Percentiles rank a stretch among this genome's conserved stretches.
These are phyloP conservation scores for Leucoma salicis DNA, from an alignment of 2,888 invertebrate species.

Conservation along the genomic window DNA sequence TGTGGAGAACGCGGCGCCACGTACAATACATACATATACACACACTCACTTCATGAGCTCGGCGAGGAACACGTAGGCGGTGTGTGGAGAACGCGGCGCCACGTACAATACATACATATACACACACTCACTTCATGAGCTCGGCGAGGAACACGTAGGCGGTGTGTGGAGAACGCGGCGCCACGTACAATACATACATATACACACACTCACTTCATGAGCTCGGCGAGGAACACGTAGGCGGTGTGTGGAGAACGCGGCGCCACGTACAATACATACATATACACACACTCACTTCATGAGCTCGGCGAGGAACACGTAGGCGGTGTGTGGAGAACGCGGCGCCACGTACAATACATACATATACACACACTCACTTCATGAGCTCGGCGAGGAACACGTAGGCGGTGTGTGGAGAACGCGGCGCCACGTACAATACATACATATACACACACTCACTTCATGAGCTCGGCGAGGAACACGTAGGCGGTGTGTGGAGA, in stretches of 20 bases:
- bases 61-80: conserved; percentile 88
- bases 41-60: conserved; percentile 87
- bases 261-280: conserved; percentile 94
- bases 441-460: conserved; percentile 81
- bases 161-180: conserved; percentile 88
- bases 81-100: conserved; percentile 89
- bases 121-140: conserved; percentile 86
- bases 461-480: conserved; percentile 87
- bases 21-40: too few species aligned
- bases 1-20: conserved; percentile 90
- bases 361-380: too few species aligned
- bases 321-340: conserved; percentile 86
- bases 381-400: conserved; percentile 88
- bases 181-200: too few species aligned
- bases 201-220: conserved; percentile 87
- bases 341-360: conserved; percentile 96
- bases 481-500: conserved; percentile 88
- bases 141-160: conserved; percentile 88
- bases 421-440: conserved; percentile 94
- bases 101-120: too few species aligned
- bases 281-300: conserved; percentile 86
- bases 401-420: conserved; percentile 86
- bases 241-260: conserved; percentile 88
- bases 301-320: conserved; percentile 88
- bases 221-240: conserved; percentile 88